phyloP scores from a whole-genome alignment of 92 coral and sea anemone species.

The Zoanthus gigantus region DNA sequence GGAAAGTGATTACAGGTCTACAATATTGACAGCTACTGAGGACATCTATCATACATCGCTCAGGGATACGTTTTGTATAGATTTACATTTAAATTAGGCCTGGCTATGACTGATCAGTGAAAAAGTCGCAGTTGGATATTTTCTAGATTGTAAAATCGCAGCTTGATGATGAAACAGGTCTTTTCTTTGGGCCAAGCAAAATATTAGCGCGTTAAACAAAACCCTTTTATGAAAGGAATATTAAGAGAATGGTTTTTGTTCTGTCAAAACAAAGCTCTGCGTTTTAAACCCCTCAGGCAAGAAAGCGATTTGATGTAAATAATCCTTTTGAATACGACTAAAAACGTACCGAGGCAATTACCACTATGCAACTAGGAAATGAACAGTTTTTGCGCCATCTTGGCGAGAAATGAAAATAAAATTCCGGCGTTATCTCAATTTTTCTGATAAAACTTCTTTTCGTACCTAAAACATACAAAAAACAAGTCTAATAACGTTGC shows the following conservation, averaged over 20 bases:
- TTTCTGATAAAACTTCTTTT: conserved; percentile 16
- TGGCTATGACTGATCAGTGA: background rate
- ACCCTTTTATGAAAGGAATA: conserved; percentile 36
- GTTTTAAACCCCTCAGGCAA: conserved; percentile 44
- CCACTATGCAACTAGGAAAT: conserved; percentile 36
- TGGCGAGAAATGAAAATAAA: conserved; percentile 10
- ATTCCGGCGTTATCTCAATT: background rate
- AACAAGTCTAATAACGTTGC: background rate
- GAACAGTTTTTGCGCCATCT: conserved; percentile 34
- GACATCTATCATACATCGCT: conserved; percentile 71
- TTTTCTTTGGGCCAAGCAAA: conserved; percentile 26
- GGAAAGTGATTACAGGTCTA: conserved; percentile 70
- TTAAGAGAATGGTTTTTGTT: conserved; percentile 36
- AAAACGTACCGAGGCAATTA: conserved; percentile 43
- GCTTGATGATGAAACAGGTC: conserved; percentile 37
- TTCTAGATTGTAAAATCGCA: conserved; percentile 43
- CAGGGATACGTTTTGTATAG: conserved; percentile 3
- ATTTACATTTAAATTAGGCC: conserved; percentile 17
- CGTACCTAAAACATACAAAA: background rate
- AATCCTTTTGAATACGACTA: conserved; percentile 24
- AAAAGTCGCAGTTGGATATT: conserved; percentile 29
- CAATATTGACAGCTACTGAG: conserved; percentile 75
- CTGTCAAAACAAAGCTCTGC: conserved; percentile 36
- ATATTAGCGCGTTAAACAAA: conserved; percentile 34
- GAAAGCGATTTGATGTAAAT: conserved; percentile 28